Base-by-base conservation (phyloP, 2,797 vertebrate species). In the Cryptoblepharus egeriae region DNA sequence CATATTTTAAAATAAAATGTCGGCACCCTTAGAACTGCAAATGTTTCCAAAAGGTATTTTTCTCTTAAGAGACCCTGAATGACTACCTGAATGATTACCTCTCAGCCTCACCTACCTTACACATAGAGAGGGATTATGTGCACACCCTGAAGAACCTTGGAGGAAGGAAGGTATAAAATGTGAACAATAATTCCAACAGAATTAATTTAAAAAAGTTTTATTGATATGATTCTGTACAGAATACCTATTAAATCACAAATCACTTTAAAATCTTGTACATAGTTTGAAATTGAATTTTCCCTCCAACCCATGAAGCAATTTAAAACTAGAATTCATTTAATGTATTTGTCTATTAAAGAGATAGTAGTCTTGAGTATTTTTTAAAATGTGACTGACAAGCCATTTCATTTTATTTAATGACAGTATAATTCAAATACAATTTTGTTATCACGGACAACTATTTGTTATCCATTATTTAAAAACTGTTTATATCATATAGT, bases 191-290 rank as follows among this genome's bases (percentile, higher is more conserved):
- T 52, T 28, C 60, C 37, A 65, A 28, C 45, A 64, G 30, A 69
- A 64, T 13, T 2, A 30, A 4, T 64, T 78, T 78, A 64, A 83
- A 42, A 69, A 7, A 45, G 30, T 30, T 65, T 83, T 58, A 67
- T 73, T 73, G 57, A 28, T 3, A 60, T 60, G 67, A 57, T 73
- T 83, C 37, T 16, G 26, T 58, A 32, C 22, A 45, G 57, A 55
- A 57, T 67, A 58, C 74, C 42, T 72, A 72, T 32, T 69, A 69
- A 42, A 75, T 45, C 37, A 68, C 26, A 79, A 28, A 68, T 81
- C 8, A 28, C 69, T 49, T 37, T 8, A 55, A 65, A 65, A 20
- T 20, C 15, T 35, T 7, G 24, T 4, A 42, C 37, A 13, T 1
- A 32, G 32, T n/a, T n/a, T n/a, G 18, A 72, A 37, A 24, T 28